Base-by-base conservation (phyloP, 2,888 invertebrate genomes). In the Hyalella azteca region DNA sequence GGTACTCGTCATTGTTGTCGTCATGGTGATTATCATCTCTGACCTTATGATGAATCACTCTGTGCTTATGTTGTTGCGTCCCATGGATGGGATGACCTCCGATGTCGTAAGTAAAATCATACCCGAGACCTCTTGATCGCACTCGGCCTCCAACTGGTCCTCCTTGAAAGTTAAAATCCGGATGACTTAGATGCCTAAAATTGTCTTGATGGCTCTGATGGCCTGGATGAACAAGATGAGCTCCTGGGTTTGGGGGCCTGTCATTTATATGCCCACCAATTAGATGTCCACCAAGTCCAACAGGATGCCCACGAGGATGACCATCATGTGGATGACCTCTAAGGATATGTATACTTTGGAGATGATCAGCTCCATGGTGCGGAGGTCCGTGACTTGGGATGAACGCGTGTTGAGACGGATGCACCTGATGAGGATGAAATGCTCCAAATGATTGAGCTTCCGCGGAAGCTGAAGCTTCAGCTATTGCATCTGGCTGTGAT, bases 51-150 rank as follows among this genome's bases (percentile, higher is more conserved):
- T 36, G 32, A 19, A 66, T 66, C 15, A 66, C 66, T 15, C 36
- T 22, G 1, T 66, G 66, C 19, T 22, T 66, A 19, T 36, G 66
- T 29, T 66, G 22, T 2, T 66, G 66, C 19, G 66, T 36, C 19
- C 4, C 4, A 36, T 66, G 66, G 36, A 66, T 36, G 7, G 66
- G 66, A 36, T 66, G 66, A 36, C 66, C 66, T 2, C 66, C 66
- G 66, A 66, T 66, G 9, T 66, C 66, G 36, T 66, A 66, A 19
- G 66, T 66, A 19, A 66, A 66, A 36, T 66, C 66, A 29, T 66
- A 66, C 7, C 66, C 66, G 29, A 66, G 66, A 9, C 66, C 66
- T 1, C 66, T 22, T n/a, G 66, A 66, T 19, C 66, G 66, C 22
- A 66, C 66, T 36, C 19, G 1, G 66, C 36, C 66, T 36, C 32